phyloP scores from a whole-genome alignment of 1,140 invertebrate genomes.

The Pinna nobilis region DNA sequence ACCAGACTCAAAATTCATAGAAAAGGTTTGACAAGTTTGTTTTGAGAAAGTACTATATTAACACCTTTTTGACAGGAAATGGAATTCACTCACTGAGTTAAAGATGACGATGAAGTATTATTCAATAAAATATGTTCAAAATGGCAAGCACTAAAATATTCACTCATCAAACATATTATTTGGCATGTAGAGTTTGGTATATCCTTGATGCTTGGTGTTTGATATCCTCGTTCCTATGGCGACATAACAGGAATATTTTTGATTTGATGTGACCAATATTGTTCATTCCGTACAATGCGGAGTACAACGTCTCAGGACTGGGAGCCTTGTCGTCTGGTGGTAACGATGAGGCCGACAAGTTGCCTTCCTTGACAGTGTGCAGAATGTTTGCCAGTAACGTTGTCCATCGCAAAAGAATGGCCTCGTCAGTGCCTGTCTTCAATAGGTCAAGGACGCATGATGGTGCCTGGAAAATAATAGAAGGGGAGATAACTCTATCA shows the following conservation, averaged over 20 bases:
- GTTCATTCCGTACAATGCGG: conserved; percentile 76
- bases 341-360: conserved; percentile 76
- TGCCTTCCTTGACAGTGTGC: conserved; percentile 71
- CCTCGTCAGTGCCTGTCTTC: conserved; percentile 74
- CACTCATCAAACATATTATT: background rate
- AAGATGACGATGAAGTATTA: no score
- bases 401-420: conserved; percentile 77
- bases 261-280: conserved; percentile 74
- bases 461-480: conserved; percentile 76
- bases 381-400: conserved; percentile 78
- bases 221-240: conserved; percentile 77
- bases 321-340: conserved; percentile 79
- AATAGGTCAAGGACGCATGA: conserved; percentile 76
- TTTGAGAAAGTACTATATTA: no score
- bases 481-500: background rate
- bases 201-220: conserved; percentile 71
- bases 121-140: no score
- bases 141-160: no score
- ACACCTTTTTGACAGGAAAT: no score
- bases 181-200: conserved; percentile 36
- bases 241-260: conserved; percentile 76
- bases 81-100: no score
- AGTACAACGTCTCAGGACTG: conserved; percentile 79
- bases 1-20: no score
- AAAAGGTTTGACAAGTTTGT: no score